Evolutionary conservation across 2,113 vertebrate species (phyloP).

Genomic region (Mastomys coucha): DNA sequence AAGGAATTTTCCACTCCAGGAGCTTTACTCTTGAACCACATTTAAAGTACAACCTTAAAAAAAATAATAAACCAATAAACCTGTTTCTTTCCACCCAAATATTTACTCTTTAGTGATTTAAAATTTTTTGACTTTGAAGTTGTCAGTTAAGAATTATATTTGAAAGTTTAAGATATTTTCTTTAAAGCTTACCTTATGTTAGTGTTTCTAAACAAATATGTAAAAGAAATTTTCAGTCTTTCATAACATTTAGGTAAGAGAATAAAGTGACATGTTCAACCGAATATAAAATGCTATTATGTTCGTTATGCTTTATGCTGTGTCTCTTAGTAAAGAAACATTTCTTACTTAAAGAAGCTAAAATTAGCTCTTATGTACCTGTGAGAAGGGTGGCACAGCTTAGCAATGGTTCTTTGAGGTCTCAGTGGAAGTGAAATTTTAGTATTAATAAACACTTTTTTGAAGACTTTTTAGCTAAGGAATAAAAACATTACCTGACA

Average conservation of each 20-base stretch:
- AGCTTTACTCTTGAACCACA: constrained; percentile 73
- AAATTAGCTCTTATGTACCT: constrained; percentile 26
- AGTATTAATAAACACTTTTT: constrained; percentile 31
- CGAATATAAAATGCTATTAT: background rate
- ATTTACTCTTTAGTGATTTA: constrained; percentile 65
- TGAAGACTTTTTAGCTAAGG: constrained; percentile 48
- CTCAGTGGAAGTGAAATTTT: constrained; percentile 41
- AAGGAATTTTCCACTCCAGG: constrained; percentile 68
- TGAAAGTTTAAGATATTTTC: constrained; percentile 63
- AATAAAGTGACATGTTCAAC: constrained; percentile 55
- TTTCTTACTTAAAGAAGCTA: constrained; percentile 53
- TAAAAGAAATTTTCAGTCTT: constrained; percentile 15
- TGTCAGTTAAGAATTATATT: constrained; percentile 39
- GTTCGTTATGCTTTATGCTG: background rate
- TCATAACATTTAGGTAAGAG: constrained; percentile 42
- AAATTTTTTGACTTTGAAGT: constrained; percentile 71
- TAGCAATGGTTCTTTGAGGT: constrained; percentile 40
- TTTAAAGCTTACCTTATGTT: constrained; percentile 4
- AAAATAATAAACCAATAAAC: constrained; percentile 63
- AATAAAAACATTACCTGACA: background rate
- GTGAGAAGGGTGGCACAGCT: background rate
- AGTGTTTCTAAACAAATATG: constrained; percentile 49
- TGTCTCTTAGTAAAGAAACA: constrained; percentile 20
- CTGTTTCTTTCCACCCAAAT: constrained; percentile 63
- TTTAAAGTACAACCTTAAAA: constrained; percentile 71